Evolutionary conservation across 2,888 invertebrate genomes (phyloP).

Genomic region (Drosophila eohydei): DNA sequence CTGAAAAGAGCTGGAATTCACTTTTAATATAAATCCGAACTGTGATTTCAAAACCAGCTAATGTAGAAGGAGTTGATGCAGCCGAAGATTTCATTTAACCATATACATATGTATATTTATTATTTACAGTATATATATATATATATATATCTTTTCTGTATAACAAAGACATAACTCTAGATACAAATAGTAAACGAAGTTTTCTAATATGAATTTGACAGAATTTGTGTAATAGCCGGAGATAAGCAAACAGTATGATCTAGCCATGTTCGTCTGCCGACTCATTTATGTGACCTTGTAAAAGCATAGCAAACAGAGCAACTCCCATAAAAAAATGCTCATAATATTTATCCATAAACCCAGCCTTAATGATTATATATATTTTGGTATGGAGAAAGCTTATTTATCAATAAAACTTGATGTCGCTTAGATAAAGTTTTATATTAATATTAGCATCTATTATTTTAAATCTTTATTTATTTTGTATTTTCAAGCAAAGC

Average conservation of each 20-base stretch:
- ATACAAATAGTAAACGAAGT: neutral
- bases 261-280: neutral
- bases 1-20: neutral
- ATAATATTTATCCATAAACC: no score
- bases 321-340: no score
- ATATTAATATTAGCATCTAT: neutral
- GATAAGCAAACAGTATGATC: neutral
- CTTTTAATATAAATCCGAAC: neutral
- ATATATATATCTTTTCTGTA: neutral
- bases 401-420: no score
- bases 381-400: no score
- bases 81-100: neutral
- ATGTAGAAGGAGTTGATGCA: neutral
- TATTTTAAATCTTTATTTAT: neutral
- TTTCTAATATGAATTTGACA: neutral
- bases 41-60: neutral
- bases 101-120: neutral
- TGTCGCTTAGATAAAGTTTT: neutral
- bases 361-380: no score
- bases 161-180: neutral
- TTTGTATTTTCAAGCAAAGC: neutral
- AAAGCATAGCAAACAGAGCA: no score
- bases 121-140: neutral
- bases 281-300: no score
- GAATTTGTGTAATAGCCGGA: neutral